phyloP scores from a whole-genome alignment of 92 coral and sea anemone genomes.

The Phenganax subtilis region DNA sequence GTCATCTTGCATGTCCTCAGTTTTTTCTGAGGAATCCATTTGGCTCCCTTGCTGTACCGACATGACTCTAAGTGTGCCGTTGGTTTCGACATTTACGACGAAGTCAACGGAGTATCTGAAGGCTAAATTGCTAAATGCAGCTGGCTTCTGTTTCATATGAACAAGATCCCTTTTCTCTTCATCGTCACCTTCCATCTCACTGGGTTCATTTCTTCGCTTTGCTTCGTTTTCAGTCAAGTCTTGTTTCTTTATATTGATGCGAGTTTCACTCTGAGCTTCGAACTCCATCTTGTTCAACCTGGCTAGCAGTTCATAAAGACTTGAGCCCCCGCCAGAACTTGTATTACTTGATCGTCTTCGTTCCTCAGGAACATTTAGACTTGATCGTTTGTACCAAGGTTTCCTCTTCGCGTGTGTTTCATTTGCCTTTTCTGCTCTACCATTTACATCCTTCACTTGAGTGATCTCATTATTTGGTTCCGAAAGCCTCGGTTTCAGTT shows the following conservation, averaged over 20 bases:
- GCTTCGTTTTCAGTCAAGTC: not conserved
- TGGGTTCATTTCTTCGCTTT: not conserved
- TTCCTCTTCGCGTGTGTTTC: not conserved
- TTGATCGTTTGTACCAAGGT: slow-evolving; percentile 5
- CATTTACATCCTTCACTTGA: not conserved
- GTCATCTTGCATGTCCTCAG: not conserved
- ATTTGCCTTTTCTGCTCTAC: not conserved
- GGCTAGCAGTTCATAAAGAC: slow-evolving; percentile 27
- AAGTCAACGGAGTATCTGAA: slow-evolving; percentile 31
- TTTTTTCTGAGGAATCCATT: not conserved
- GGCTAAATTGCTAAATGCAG: slow-evolving; percentile 30
- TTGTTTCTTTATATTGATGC: not conserved
- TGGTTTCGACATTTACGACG: slow-evolving; percentile 15
- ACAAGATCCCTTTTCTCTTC: slow-evolving; percentile 49
- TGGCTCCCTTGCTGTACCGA: slow-evolving; percentile 17
- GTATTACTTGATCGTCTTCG: slow-evolving; percentile 24
- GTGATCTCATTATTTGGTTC: slow-evolving; percentile 21
- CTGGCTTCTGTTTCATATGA: slow-evolving; percentile 13
- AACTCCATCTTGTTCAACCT: slow-evolving; percentile 32
- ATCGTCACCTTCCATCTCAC: not conserved
- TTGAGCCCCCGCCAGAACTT: slow-evolving; percentile 6
- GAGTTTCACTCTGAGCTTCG: not conserved
- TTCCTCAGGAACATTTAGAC: slow-evolving; percentile 4
- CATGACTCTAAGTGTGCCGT: not conserved
- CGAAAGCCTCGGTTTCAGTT: not conserved